Percentiles rank a stretch among this genome's conserved stretches.
These are phyloP conservation scores for Willisornis vidua DNA, from an alignment of 2,113 vertebrate genomes.

Conservation along the genomic window DNA sequence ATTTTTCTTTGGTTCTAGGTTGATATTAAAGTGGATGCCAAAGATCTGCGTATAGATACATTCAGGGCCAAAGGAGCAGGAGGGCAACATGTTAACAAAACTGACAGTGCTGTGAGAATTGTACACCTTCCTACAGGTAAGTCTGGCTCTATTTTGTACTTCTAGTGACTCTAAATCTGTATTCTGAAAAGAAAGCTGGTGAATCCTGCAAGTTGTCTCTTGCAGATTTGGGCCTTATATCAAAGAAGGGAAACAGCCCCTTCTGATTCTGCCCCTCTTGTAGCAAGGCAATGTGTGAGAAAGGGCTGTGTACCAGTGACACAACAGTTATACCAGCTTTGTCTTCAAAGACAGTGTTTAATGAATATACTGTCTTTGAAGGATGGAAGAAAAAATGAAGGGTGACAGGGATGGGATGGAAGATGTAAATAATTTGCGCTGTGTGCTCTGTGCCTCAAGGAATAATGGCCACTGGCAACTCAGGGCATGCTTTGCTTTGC, in stretches of 20 bases:
- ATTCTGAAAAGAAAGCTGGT: neutral
- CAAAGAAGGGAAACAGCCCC: neutral
- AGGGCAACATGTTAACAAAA: slow-evolving; percentile 94
- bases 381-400: neutral
- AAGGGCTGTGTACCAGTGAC: neutral
- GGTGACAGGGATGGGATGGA: neutral
- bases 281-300: neutral
- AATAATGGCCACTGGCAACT: neutral
- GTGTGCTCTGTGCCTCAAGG: neutral
- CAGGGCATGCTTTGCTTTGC: neutral
- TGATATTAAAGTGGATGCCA: slow-evolving; percentile 84
- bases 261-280: neutral
- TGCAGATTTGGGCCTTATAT: neutral
- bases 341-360: neutral
- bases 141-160: neutral
- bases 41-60: slow-evolving; percentile 89
- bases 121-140: slow-evolving; percentile 93
- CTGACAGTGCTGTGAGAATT: slow-evolving; percentile 91
- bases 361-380: neutral
- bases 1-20: slow-evolving; percentile 73
- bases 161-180: neutral
- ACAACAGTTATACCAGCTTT: neutral
- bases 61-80: slow-evolving; percentile 91
- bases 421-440: neutral
- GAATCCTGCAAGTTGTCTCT: neutral